Base-by-base conservation (phyloP, 2,113 vertebrate genomes). In the Callionymus lyra region DNA sequence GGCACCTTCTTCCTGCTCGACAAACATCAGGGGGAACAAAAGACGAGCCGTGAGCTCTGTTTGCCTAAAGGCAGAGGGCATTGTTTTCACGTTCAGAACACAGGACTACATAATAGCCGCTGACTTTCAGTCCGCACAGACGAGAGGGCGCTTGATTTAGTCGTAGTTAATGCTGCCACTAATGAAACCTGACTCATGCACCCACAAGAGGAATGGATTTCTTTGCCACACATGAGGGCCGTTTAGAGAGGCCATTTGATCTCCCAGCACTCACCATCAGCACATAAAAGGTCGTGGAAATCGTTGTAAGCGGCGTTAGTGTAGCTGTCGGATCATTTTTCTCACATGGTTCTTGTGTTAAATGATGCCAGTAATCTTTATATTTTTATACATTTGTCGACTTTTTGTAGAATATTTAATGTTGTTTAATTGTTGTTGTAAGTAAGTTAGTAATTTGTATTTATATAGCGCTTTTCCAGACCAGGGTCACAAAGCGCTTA, bases 21-120 rank as follows among this genome's bases (percentile, higher is more conserved):
- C 53, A 72, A 73, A 70, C 63, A 57, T 16, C 0, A 8, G 12
- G 14, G 45, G 50, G 63, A 74, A 79, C 70, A 74, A 82, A 77
- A 54, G 59, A 8, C 34, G 0, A 16, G 45, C 36, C 21, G 32
- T 51, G 40, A 67, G 71, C 69, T 66, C 52, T 33, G 34, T 50
- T 80, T 77, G 41, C 31, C 36, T 50, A 32, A 42, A 19, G 41
- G 66, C 31, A 35, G 47, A 41, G 42, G 34, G 27, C 56, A 74
- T 82, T 82, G 74, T 82, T 77, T 79, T 77, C 37, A 64, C 56
- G 56, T 65, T 54, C 56, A 49, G 42, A 57, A 52, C 70, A 18
- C 39, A 36, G 55, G 21, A 56, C 57, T 58, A 65, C 59, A 39
- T 65, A 68, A 61, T 63, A 57, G 51, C 44, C 69, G 63, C 61